These are phyloP conservation scores for Arctia plantaginis DNA, from an alignment of 2,888 invertebrate genomes.

Conservation along the genomic window DNA sequence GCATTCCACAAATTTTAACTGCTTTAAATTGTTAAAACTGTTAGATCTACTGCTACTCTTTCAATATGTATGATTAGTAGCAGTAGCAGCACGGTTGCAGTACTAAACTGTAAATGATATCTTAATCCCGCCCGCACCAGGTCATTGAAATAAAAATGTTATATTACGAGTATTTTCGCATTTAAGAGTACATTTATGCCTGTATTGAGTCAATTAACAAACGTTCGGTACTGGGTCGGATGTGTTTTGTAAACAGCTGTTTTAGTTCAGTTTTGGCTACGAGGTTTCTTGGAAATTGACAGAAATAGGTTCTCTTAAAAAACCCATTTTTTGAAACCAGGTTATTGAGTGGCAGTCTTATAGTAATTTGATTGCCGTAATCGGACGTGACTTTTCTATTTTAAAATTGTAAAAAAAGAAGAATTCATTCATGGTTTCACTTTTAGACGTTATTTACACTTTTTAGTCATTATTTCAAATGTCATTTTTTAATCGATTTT, in stretches of 20 bases:
- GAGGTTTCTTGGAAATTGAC: not conserved
- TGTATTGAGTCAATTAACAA: slow-evolving; percentile 29
- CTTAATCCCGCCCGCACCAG: slow-evolving; percentile 36
- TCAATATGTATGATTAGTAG: slow-evolving; percentile 1
- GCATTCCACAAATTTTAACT: not conserved
- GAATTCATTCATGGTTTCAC: too few species aligned
- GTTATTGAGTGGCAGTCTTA: not conserved
- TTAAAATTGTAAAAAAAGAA: not conserved
- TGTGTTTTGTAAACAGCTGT: slow-evolving; percentile 9
- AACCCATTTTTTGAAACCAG: not conserved
- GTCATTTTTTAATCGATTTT: too few species aligned
- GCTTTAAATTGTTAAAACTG: not conserved
- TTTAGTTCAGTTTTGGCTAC: not conserved
- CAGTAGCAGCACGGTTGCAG: not conserved
- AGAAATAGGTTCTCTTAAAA: not conserved
- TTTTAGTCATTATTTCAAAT: too few species aligned
- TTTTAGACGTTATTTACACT: too few species aligned
- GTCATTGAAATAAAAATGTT: slow-evolving; percentile 52
- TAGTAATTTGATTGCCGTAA: not conserved
- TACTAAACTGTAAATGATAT: slow-evolving; percentile 30
- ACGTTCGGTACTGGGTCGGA: not conserved
- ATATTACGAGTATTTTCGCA: slow-evolving; percentile 18
- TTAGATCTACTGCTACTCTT: too few species aligned
- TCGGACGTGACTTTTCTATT: not conserved
- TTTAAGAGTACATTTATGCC: slow-evolving; percentile 24